A percentile compares a stretch with the other conserved stretches of the same genome.
Conservation (phyloP, 1,140 invertebrate species). For the Drusus annulatus region DNA sequence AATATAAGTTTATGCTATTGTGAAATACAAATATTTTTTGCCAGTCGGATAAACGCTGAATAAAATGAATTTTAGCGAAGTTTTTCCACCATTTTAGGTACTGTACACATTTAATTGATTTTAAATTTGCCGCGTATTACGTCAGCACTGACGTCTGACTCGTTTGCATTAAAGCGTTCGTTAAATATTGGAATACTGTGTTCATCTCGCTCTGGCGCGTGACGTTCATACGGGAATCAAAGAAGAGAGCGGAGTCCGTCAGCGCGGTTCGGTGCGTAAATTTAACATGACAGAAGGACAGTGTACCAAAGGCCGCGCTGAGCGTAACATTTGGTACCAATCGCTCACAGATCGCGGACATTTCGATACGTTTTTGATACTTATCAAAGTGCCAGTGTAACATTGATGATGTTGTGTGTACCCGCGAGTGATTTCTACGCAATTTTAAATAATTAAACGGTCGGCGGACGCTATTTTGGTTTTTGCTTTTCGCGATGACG, state of each 20-base stretch:
- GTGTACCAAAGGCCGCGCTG: conserved; percentile 34
- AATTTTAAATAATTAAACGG: conserved; percentile 5
- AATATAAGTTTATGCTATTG: not conserved
- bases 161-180: conserved; percentile 56
- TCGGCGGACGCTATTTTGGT: conserved; percentile 26
- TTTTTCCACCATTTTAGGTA: conserved; percentile 33
- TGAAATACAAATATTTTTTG: not conserved
- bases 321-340: conserved; percentile 16
- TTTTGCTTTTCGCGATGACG: conserved; percentile 28
- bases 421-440: not conserved
- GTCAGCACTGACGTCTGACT: conserved; percentile 65
- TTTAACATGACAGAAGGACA: conserved; percentile 44
- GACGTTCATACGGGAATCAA: not conserved
- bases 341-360: not conserved
- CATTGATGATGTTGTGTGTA: not conserved
- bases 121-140: conserved; percentile 72
- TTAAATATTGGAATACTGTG: conserved; percentile 21
- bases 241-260: not conserved
- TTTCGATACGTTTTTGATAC: conserved; percentile 2
- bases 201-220: not conserved
- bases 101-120: conserved; percentile 59
- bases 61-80: not conserved
- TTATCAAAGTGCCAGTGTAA: not conserved
- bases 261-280: not conserved
- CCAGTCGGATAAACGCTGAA: not conserved